phyloP scores from a whole-genome alignment of 2,113 vertebrate species.

The Lophochroa leadbeateri region DNA sequence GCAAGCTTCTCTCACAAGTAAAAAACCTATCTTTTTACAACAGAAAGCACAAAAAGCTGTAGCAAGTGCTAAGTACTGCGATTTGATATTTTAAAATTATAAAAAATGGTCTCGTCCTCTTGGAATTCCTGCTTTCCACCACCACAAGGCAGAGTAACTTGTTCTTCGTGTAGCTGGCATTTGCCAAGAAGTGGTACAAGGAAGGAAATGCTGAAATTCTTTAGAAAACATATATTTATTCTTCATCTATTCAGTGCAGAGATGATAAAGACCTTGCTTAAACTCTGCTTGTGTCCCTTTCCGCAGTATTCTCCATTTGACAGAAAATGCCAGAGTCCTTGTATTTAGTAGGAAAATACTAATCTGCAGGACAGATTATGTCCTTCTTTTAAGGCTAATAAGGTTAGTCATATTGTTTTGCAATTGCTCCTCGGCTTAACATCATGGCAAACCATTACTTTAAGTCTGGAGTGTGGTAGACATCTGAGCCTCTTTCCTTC shows the following conservation, averaged over 20 bases:
- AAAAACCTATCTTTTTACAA: neutral
- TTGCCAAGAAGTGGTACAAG: neutral
- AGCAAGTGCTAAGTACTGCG: neutral
- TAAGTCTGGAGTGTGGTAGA: neutral
- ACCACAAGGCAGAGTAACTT: neutral
- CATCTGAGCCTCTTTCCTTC: neutral
- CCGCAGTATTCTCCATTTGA: neutral
- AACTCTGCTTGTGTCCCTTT: neutral
- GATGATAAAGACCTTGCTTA: neutral
- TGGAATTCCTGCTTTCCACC: neutral
- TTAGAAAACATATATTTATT: neutral
- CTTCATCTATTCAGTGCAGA: neutral
- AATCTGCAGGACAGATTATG: neutral
- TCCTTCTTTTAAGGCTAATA: neutral
- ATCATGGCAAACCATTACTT: neutral
- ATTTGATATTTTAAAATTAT: neutral
- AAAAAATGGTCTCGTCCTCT: neutral
- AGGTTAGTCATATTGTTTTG: neutral
- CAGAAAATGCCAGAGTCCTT: neutral
- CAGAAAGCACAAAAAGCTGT: neutral
- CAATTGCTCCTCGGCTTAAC: neutral
- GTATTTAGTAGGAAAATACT: neutral
- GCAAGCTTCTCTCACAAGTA: neutral
- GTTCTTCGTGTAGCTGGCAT: neutral
- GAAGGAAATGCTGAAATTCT: neutral